phyloP scores from a whole-genome alignment of 2,113 vertebrate species.

The Polypterus bichir region DNA sequence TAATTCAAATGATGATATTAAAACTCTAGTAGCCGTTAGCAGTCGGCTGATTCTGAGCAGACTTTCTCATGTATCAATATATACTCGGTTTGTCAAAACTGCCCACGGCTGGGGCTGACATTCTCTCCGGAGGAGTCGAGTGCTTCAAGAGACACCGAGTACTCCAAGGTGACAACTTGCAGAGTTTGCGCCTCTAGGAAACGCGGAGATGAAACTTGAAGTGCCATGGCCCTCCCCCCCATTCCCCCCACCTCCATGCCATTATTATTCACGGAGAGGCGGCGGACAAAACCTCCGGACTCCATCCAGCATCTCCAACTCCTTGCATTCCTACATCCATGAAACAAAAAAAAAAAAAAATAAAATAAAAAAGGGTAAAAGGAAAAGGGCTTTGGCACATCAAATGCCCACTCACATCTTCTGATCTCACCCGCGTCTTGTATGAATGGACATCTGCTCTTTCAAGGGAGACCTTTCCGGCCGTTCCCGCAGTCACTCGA shows the following conservation, averaged over 20 bases:
- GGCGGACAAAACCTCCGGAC: constrained; percentile 9
- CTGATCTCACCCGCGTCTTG: neutral
- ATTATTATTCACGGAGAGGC: too few species aligned
- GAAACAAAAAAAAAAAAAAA: too few species aligned
- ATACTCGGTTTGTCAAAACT: constrained; percentile 99
- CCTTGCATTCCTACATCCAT: constrained; percentile 11
- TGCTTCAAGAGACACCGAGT: constrained; percentile 87
- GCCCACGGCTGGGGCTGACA: constrained; percentile 97
- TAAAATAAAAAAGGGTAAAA: neutral
- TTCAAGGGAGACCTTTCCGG: too few species aligned
- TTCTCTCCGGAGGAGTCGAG: constrained; percentile 94
- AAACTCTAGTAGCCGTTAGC: constrained; percentile 99
- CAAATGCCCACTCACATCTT: neutral
- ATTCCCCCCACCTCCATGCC: constrained; percentile 25
- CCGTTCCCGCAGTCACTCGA: too few species aligned
- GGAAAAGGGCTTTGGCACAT: neutral
- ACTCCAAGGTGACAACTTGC: constrained; percentile 95
- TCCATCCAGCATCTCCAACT: constrained; percentile 40
- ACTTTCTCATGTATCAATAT: constrained; percentile 99
- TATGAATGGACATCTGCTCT: too few species aligned
- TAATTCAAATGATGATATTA: constrained; percentile 99
- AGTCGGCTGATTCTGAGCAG: constrained; percentile 99
- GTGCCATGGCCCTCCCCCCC: constrained; percentile 49
- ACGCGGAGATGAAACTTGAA: constrained; percentile 79
- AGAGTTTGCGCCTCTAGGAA: constrained; percentile 89